Conservation (phyloP, 1,140 invertebrate species). For the Pseudoatta argentina region DNA sequence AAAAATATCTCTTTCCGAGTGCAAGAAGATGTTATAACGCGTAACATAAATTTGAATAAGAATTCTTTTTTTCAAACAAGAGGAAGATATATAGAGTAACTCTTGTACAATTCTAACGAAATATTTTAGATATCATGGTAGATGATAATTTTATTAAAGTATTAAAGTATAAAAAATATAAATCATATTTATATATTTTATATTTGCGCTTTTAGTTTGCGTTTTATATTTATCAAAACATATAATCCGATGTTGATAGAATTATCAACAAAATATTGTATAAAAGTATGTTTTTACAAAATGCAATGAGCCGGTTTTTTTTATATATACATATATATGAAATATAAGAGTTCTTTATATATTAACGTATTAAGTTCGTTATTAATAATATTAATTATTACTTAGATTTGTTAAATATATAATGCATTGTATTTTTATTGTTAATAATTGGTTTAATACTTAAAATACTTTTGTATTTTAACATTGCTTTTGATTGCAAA, state of each 20-base stretch:
- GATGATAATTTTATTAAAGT: slow-evolving; percentile 60
- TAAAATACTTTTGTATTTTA: not conserved
- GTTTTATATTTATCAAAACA: slow-evolving; percentile 41
- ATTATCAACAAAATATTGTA: not conserved
- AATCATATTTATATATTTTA: slow-evolving; percentile 27
- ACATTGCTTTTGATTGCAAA: slow-evolving; percentile 3
- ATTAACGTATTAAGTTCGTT: not conserved
- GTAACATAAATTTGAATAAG: slow-evolving; percentile 58
- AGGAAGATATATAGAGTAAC: slow-evolving; percentile 13
- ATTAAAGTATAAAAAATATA: slow-evolving; percentile 20
- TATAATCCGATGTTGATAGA: not conserved
- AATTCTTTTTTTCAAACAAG: slow-evolving; percentile 51
- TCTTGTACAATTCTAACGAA: slow-evolving; percentile 30
- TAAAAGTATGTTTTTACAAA: slow-evolving; percentile 10
- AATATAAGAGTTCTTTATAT: slow-evolving; percentile 1
- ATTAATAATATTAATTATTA: not conserved
- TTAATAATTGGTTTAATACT: not conserved
- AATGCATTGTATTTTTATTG: slow-evolving; percentile 1
- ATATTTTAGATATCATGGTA: slow-evolving; percentile 62
- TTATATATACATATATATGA: not conserved
- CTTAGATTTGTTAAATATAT: not conserved
- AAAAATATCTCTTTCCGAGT: not conserved
- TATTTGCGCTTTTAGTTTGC: slow-evolving; percentile 1
- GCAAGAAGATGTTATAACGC: slow-evolving; percentile 1
- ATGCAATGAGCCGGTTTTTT: not conserved